A percentile compares a stretch with the other conserved stretches of the same genome.
These are phyloP conservation scores for Ophioninae sp. DNA, from an alignment of 2,888 invertebrate species.

Conservation along the genomic window DNA sequence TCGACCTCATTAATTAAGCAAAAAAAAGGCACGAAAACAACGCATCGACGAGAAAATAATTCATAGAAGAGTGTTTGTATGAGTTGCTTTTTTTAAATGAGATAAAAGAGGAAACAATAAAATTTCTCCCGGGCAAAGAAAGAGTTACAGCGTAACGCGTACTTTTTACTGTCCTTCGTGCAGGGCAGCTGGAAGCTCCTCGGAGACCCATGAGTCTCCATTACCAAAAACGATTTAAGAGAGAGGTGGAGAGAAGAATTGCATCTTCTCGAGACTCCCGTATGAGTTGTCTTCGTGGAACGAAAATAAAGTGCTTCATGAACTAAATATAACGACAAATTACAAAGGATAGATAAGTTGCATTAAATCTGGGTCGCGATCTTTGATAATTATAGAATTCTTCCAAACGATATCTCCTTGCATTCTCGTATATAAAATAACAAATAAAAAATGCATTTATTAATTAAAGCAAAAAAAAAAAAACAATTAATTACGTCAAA, in stretches of 20 bases:
- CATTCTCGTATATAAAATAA: too few species aligned
- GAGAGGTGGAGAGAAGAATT: slow-evolving; percentile 8
- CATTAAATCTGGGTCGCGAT: too few species aligned
- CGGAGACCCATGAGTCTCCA: slow-evolving; percentile 61
- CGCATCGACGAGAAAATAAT: slow-evolving; percentile 33
- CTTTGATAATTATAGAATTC: too few species aligned
- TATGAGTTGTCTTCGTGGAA: slow-evolving; percentile 55
- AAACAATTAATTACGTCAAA: too few species aligned
- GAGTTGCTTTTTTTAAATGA: slow-evolving; percentile 17
- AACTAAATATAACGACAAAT: slow-evolving; percentile 27
- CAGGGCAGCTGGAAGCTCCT: slow-evolving; percentile 59
- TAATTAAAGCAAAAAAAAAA: too few species aligned
- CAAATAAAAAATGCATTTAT: too few species aligned
- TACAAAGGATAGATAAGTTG: not conserved
- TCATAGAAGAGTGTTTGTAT: slow-evolving; percentile 15
- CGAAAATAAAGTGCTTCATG: slow-evolving; percentile 34
- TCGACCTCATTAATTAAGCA: too few species aligned
- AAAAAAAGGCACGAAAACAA: not conserved
- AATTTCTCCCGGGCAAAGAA: slow-evolving; percentile 34
- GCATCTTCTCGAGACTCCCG: slow-evolving; percentile 38
- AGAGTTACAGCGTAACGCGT: slow-evolving; percentile 10
- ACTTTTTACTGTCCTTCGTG: slow-evolving; percentile 20
- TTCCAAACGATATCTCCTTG: too few species aligned
- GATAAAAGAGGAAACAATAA: slow-evolving; percentile 33
- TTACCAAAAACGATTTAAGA: slow-evolving; percentile 53